phyloP scores from a whole-genome alignment of 2,113 vertebrate species.

The Eudyptes chrysolophus region DNA sequence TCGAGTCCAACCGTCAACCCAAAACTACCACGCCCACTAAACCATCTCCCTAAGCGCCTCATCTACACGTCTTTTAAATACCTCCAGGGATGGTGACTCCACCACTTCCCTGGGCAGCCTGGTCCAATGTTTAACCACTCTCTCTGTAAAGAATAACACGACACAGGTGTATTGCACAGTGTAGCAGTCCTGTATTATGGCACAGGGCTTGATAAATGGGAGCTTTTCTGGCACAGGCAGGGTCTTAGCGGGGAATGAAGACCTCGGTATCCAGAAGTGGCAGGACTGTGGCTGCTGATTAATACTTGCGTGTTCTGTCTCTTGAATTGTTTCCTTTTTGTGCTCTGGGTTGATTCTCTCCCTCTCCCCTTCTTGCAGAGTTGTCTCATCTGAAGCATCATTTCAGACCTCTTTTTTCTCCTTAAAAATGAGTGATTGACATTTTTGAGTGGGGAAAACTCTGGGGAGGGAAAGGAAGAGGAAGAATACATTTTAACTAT shows the following conservation, averaged over 20 bases:
- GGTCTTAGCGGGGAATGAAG: neutral
- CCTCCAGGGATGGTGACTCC: too few relatives aligned
- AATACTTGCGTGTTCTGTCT: accelerated
- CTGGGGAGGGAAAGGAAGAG: neutral
- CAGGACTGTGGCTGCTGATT: neutral
- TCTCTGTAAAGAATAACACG: too few relatives aligned
- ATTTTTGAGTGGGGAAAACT: neutral
- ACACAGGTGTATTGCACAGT: neutral
- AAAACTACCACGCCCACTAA: too few relatives aligned
- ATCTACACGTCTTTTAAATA: too few relatives aligned
- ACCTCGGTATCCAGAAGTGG: neutral
- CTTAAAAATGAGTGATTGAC: neutral
- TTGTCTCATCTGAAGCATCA: neutral
- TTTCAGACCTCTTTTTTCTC: neutral
- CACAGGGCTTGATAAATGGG: neutral
- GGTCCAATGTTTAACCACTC: too few relatives aligned
- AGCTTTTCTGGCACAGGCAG: neutral
- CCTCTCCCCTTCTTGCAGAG: neutral
- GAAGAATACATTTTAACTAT: neutral
- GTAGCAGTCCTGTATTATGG: neutral
- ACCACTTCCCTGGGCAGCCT: too few relatives aligned
- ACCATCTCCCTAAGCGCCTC: too few relatives aligned
- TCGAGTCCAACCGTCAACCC: too few relatives aligned
- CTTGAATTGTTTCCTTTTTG: neutral
- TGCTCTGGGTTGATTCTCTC: neutral